phyloP scores from a whole-genome alignment of 2,113 vertebrate genomes.

The Lepidothrix coronata region DNA sequence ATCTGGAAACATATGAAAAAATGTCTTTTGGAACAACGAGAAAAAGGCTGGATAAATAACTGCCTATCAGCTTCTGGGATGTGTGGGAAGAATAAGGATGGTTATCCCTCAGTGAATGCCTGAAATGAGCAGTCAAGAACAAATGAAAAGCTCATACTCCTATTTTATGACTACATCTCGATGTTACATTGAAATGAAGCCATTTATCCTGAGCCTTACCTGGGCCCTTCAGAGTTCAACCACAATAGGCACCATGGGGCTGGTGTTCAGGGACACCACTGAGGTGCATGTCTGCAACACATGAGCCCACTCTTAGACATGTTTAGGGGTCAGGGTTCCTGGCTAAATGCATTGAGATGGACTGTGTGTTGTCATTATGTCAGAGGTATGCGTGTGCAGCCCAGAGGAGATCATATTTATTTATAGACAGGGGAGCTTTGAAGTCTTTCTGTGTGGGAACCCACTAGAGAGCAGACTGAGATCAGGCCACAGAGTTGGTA shows the following conservation, averaged over 20 bases:
- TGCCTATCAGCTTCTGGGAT: not conserved
- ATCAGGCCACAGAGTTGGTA: not conserved
- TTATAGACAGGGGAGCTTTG: not conserved
- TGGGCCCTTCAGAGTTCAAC: not conserved
- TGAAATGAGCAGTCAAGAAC: not conserved
- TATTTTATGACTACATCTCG: not conserved
- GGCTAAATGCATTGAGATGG: not conserved
- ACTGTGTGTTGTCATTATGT: not conserved
- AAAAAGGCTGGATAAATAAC: not conserved
- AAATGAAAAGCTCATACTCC: not conserved
- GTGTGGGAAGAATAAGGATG: not conserved
- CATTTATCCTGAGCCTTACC: not conserved
- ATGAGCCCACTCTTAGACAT: fast-evolving
- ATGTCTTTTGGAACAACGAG: not conserved
- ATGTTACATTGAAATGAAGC: not conserved
- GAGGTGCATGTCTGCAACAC: fast-evolving
- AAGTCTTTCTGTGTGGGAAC: not conserved
- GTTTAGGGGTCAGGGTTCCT: not conserved
- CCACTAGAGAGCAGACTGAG: not conserved
- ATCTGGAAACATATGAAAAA: not conserved
- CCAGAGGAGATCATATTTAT: not conserved
- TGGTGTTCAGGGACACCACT: not conserved
- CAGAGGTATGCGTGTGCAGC: not conserved
- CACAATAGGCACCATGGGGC: not conserved
- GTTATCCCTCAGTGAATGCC: not conserved